Conservation (phyloP, 2,797 vertebrate genomes). For the Notolepis coatsorum region DNA sequence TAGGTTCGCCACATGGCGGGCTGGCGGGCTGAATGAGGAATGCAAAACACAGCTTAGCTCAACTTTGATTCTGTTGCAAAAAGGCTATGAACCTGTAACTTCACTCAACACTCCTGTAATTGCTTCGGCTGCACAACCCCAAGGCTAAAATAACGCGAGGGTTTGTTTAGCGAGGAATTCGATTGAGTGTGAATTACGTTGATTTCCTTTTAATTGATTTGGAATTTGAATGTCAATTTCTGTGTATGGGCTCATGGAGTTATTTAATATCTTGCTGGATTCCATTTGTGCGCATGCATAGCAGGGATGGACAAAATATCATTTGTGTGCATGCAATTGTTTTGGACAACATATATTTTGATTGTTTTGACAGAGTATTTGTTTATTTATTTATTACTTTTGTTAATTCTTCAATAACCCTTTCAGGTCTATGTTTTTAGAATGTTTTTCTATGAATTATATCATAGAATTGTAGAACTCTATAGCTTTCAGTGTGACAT, state of each 20-base stretch:
- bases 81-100: constrained; percentile 59
- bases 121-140: constrained; percentile 32
- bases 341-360: too few species aligned
- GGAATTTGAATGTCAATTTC: constrained; percentile 52
- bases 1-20: constrained; percentile 79
- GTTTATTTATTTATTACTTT: too few species aligned
- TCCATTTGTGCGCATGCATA: neutral
- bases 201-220: constrained; percentile 49
- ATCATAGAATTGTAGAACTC: too few species aligned
- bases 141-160: constrained; percentile 20
- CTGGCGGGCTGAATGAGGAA: constrained; percentile 69
- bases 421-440: too few species aligned
- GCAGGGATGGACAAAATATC: too few species aligned
- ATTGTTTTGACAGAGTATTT: too few species aligned
- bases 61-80: constrained; percentile 51
- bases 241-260: constrained; percentile 27
- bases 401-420: too few species aligned
- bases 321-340: neutral
- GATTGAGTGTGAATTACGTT: constrained; percentile 30
- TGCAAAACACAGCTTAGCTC: constrained; percentile 70
- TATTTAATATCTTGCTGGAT: constrained; percentile 4
- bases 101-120: constrained; percentile 53
- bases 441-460: too few species aligned
- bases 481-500: too few species aligned
- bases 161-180: constrained; percentile 30